Evolutionary conservation across 2,888 invertebrate species (phyloP), one percentile per base, ranked within the genome.

Genomic region (Thelaira solivaga): DNA sequence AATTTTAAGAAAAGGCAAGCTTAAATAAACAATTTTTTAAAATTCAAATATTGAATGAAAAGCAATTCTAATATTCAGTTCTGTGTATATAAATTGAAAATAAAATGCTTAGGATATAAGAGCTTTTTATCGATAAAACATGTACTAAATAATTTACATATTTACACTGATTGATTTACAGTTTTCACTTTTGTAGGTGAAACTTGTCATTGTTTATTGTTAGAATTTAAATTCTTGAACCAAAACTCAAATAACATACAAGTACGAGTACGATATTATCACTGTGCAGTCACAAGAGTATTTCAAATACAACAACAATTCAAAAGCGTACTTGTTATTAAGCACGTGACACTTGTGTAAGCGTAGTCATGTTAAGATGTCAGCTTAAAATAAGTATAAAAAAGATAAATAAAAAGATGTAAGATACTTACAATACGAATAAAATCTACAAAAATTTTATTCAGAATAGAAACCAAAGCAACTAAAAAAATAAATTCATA

Each of bases 281-380:
- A 75, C 67, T 75, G 74, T 75, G 53, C 61, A 39, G 5, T 61
- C 53, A 29, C 74, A 74, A 74, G 67, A 45, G 45, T 61, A 75
- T 67, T 74, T 68, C 5, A 34, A 61, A 45, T 67, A 64, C 31
- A 31, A 59, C 55, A 49, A 74, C 59, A 53, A 51, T 31, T 65
- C 26, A 18, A 59, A 55, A 68, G 62, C 31, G 22, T 78, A 69
- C 69, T 78, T 74, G 69, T 74, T 74, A 78, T 78, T 74, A 78
- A 78, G 78, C 78, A 78, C 78, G 78, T 78, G 78, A 78, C 78
- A 78, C 64, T 78, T 74, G 51, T 59, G 39, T 61, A 78, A 74
- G 69, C 68, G 51, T 69, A 78, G 71, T 78, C 74, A 74, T 78
- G 78, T 78, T 61, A 69, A 78, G 74, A 69, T 78, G 78, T 78